Percentiles rank a stretch among this genome's conserved stretches.
Evolutionary conservation across 2,113 vertebrate genomes (phyloP).

Genomic region (Podarcis raffonei): DNA sequence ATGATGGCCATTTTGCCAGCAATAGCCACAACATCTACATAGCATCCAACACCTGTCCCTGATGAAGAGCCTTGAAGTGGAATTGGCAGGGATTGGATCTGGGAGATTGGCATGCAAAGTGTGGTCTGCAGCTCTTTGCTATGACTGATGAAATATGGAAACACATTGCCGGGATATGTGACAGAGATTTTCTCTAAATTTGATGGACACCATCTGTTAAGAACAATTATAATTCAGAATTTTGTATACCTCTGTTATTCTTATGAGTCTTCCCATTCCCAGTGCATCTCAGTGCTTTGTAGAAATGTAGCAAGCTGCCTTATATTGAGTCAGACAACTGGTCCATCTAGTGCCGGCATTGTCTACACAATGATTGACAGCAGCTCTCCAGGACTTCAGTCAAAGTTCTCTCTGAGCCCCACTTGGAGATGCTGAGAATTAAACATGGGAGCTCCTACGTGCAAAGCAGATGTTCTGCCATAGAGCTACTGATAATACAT

Average conservation of each 20-base stretch:
- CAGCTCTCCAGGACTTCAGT: too few relatives aligned
- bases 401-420: too few relatives aligned
- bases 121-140: neutral
- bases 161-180: neutral
- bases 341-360: too few relatives aligned
- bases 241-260: neutral
- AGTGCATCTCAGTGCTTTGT: neutral
- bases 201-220: neutral
- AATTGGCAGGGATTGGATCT: neutral
- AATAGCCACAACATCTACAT: neutral
- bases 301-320: neutral
- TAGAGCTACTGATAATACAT: neutral
- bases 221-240: neutral
- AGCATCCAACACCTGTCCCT: neutral
- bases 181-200: neutral
- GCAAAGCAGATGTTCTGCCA: too few relatives aligned
- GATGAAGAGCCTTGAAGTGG: neutral
- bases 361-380: too few relatives aligned
- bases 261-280: neutral
- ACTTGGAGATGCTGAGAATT: too few relatives aligned
- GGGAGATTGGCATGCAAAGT: neutral
- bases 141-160: neutral
- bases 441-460: too few relatives aligned
- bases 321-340: neutral
- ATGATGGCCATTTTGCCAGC: neutral